Evolutionary conservation across 2,797 vertebrate species (phyloP).

Genomic region (Oreortyx pictus): DNA sequence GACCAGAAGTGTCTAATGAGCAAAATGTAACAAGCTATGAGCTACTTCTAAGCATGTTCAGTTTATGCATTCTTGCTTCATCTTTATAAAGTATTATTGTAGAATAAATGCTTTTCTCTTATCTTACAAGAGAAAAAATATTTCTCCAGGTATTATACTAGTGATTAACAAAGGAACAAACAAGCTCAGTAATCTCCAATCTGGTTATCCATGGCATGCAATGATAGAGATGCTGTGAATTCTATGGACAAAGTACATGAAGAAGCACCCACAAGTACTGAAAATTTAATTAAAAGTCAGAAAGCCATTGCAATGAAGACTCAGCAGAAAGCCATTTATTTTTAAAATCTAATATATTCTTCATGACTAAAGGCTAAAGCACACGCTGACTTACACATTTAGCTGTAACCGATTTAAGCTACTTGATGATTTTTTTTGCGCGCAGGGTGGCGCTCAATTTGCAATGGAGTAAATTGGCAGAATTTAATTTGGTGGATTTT

Average conservation of each 20-base stretch:
- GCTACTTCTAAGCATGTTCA: slow-evolving; percentile 74
- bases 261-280: slow-evolving; percentile 83
- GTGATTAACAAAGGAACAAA: slow-evolving; percentile 83
- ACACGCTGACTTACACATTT: slow-evolving; percentile 93
- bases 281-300: slow-evolving; percentile 97
- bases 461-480: slow-evolving; percentile 94
- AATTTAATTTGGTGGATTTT: slow-evolving; percentile 99
- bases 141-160: slow-evolving; percentile 71
- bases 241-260: slow-evolving; percentile 80
- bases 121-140: slow-evolving; percentile 73
- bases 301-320: slow-evolving; percentile 88
- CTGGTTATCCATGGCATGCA: slow-evolving; percentile 77
- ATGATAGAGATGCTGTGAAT: slow-evolving; percentile 78
- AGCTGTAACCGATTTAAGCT: slow-evolving; percentile 92
- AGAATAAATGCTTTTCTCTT: slow-evolving; percentile 75
- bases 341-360: slow-evolving; percentile 95
- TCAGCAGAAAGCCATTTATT: slow-evolving; percentile 93
- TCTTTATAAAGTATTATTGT: slow-evolving; percentile 71
- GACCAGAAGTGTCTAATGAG: slow-evolving; percentile 82
- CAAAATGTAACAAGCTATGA: slow-evolving; percentile 78
- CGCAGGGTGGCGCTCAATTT: slow-evolving; percentile 91
- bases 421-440: slow-evolving; percentile 86
- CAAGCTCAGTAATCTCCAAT: slow-evolving; percentile 82
- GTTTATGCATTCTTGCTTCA: slow-evolving; percentile 75
- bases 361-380: slow-evolving; percentile 89